Base-by-base conservation (phyloP, 1,140 invertebrate genomes). In the Cepaea nemoralis region DNA sequence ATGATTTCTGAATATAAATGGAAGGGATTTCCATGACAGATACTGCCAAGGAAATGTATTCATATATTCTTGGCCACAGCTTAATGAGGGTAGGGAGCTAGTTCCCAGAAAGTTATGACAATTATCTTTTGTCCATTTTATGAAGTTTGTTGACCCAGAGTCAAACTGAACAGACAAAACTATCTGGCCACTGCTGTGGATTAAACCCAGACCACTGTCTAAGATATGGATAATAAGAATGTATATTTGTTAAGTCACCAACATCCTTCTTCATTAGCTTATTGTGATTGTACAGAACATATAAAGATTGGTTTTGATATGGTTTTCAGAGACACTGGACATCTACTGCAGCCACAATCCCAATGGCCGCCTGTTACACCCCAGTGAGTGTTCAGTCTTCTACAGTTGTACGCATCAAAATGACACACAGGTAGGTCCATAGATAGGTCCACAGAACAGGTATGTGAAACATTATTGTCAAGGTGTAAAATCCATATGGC, bases 361-460 rank as follows among this genome's bases (percentile, higher is more conserved):
- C 0, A 55, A 80, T 16, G 79, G 77, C 0, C 76, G 77, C 42
- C 40, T 87, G 63, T 40, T 80, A 35, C 83, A 87, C 67, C 83
- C 84, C 0, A 83, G 63, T 10, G 83, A 86, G 12, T 88, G 87
- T 80, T 82, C 78, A 0, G 69, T 85, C 48, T 86, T 84, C 73
- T 88, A 83, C 77, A 85, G 87, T 77, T 88, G 87, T 80, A 79
- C 76, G 8, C 82, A 59, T n/a, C 82, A 81, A 50, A 82, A 79
- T 59, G 66, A 73, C 16, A 63, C 33, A 79, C 83, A 66, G 83
- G 83, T 48, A 76, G 19, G 75, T 74, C 67, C 70, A 24, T 45
- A 45, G 42, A 16, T 45, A 45, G 42, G 16, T 45, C n/a, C 50
- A 16, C 50, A 16, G 16, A 55, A 16, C 16, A 55, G 50, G 50